A percentile compares a stretch with the other conserved stretches of the same genome.
Evolutionary conservation across 2,113 vertebrate species (phyloP).

Genomic region (Entomyzon cyanotis): DNA sequence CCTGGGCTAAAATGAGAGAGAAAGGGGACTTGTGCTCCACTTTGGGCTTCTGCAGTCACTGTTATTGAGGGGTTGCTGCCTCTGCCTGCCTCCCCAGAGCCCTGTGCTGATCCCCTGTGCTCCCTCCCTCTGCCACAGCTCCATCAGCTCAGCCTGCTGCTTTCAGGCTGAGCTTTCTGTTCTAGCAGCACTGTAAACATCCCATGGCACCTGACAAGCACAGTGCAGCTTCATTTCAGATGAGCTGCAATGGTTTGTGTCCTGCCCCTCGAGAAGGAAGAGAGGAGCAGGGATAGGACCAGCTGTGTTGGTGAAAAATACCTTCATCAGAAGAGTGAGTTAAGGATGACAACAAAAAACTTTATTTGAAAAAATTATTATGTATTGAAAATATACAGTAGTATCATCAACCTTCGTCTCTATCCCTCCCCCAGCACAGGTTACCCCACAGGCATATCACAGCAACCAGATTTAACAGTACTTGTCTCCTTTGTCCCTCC

Average conservation of each 20-base stretch:
- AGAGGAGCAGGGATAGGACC: neutral
- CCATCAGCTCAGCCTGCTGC: neutral
- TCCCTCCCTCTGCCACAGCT: neutral
- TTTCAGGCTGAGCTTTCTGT: neutral
- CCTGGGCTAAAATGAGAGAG: neutral
- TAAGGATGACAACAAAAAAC: slow-evolving; percentile 68
- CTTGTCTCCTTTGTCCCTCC: slow-evolving; percentile 28
- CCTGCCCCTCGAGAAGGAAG: neutral
- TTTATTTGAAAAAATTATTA: slow-evolving; percentile 79
- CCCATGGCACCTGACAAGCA: neutral
- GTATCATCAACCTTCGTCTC: slow-evolving; percentile 28
- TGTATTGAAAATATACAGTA: slow-evolving; percentile 80
- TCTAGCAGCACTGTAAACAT: neutral
- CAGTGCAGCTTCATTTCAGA: neutral
- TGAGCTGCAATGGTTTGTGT: neutral
- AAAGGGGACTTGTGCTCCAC: neutral
- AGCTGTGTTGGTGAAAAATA: neutral
- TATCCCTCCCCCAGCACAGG: slow-evolving; percentile 39
- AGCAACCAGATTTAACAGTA: slow-evolving; percentile 45
- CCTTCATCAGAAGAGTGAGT: neutral
- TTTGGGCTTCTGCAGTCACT: neutral
- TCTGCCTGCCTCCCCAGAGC: neutral
- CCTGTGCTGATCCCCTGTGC: neutral
- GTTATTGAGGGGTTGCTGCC: neutral
- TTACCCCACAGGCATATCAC: slow-evolving; percentile 43